These are phyloP conservation scores for Ceratosolen solmsi DNA, from an alignment of 1,140 invertebrate genomes.

Conservation along the genomic window DNA sequence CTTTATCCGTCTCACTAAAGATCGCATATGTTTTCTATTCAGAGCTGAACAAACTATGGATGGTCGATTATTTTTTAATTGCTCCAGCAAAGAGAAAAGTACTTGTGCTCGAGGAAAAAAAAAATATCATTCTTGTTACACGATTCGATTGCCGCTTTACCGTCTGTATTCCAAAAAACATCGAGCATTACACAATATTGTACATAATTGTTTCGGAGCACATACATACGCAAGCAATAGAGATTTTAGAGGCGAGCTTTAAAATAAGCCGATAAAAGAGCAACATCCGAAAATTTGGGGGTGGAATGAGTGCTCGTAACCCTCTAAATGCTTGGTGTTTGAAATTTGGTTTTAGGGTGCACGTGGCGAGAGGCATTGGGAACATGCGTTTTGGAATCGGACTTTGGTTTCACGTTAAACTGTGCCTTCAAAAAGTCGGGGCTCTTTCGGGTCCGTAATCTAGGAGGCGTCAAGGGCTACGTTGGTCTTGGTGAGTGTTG, in stretches of 20 bases:
- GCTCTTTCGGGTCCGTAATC: slow-evolving; percentile 89
- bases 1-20: too few species aligned
- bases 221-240: neutral
- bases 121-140: too few species aligned
- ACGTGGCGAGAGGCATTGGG: slow-evolving; percentile 73
- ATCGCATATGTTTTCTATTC: too few species aligned
- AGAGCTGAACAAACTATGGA: too few species aligned
- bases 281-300: neutral
- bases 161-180: too few species aligned
- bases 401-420: slow-evolving; percentile 89
- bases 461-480: slow-evolving; percentile 90
- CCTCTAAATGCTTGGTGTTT: slow-evolving; percentile 50
- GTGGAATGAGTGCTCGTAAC: neutral
- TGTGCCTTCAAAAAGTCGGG: slow-evolving; percentile 93
- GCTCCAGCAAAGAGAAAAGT: too few species aligned
- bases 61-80: too few species aligned
- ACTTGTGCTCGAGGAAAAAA: too few species aligned
- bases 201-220: too few species aligned
- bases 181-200: too few species aligned
- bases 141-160: too few species aligned
- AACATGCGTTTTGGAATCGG: slow-evolving; percentile 89
- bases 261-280: neutral
- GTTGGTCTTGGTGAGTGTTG: slow-evolving; percentile 84
- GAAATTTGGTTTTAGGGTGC: slow-evolving; percentile 71
- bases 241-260: neutral